Conservation (phyloP, 64 coral and sea anemone species). For the Stylophora pistillata region DNA sequence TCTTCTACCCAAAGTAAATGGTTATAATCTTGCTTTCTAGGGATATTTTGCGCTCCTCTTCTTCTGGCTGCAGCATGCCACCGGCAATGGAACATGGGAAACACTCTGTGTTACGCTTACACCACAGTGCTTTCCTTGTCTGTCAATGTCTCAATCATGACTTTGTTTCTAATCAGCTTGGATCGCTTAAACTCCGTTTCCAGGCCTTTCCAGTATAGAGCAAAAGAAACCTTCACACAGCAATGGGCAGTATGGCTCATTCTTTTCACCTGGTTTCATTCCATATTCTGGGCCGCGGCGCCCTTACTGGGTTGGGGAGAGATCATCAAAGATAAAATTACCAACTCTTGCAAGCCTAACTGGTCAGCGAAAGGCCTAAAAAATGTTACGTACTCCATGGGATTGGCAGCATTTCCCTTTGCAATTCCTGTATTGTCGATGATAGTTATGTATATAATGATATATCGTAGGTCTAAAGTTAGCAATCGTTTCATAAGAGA, state of each 20-base stretch:
- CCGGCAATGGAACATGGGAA: slow-evolving; percentile 78
- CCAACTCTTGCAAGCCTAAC: slow-evolving; percentile 87
- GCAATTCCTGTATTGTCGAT: slow-evolving; percentile 64
- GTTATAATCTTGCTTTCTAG: background rate
- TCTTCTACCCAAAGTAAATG: too few relatives aligned
- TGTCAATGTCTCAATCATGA: slow-evolving; percentile 86
- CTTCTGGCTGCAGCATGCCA: slow-evolving; percentile 47
- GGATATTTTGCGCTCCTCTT: slow-evolving; percentile 71
- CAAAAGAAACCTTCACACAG: slow-evolving; percentile 72
- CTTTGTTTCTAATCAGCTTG: slow-evolving; percentile 77
- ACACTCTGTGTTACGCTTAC: slow-evolving; percentile 49
- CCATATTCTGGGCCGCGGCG: slow-evolving; percentile 75
- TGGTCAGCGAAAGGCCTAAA: slow-evolving; percentile 69
- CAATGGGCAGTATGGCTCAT: slow-evolving; percentile 38
- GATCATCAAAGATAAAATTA: slow-evolving; percentile 63
- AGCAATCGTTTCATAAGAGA: slow-evolving; percentile 38
- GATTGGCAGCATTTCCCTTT: slow-evolving; percentile 73
- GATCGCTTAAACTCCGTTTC: slow-evolving; percentile 82
- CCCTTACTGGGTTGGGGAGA: slow-evolving; percentile 88
- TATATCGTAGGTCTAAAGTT: slow-evolving; percentile 56
- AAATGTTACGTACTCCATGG: slow-evolving; percentile 65
- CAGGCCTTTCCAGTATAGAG: slow-evolving; percentile 73
- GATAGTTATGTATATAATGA: slow-evolving; percentile 61
- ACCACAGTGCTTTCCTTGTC: slow-evolving; percentile 60
- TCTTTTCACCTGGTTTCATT: slow-evolving; percentile 50